Conservation (phyloP, 1,140 invertebrate genomes). For the Drosophila littoralis region DNA sequence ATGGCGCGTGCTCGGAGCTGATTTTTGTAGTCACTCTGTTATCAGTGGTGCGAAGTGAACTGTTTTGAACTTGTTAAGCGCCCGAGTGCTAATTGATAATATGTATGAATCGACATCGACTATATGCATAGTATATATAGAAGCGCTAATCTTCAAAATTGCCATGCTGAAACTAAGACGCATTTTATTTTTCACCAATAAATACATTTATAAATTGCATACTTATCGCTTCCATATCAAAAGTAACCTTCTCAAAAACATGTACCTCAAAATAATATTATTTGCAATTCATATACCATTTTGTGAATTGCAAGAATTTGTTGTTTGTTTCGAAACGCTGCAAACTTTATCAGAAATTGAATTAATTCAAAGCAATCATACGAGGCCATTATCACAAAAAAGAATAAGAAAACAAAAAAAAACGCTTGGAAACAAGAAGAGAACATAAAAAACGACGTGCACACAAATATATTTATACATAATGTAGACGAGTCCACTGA, state of each 20-base stretch:
- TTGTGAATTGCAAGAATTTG: constrained; percentile 16
- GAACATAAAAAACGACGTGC: not conserved
- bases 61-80: constrained; percentile 62
- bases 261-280: not conserved
- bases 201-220: constrained; percentile 20
- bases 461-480: constrained; percentile 12
- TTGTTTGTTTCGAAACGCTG: constrained; percentile 25
- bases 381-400: constrained; percentile 36
- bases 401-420: constrained; percentile 10
- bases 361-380: constrained; percentile 39
- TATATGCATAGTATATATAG: constrained; percentile 34
- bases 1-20: constrained; percentile 45
- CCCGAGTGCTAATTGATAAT: constrained; percentile 68
- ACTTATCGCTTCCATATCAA: constrained; percentile 24
- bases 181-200: constrained; percentile 15
- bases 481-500: constrained; percentile 35
- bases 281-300: constrained; percentile 14
- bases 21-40: constrained; percentile 37
- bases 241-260: constrained; percentile 3
- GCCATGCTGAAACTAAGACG: constrained; percentile 13
- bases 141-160: constrained; percentile 37
- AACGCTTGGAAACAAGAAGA: constrained; percentile 36
- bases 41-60: constrained; percentile 63
- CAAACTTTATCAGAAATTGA: constrained; percentile 39
- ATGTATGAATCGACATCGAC: constrained; percentile 30